Conservation (phyloP, 2,113 vertebrate species). For the Tor tambroides region DNA sequence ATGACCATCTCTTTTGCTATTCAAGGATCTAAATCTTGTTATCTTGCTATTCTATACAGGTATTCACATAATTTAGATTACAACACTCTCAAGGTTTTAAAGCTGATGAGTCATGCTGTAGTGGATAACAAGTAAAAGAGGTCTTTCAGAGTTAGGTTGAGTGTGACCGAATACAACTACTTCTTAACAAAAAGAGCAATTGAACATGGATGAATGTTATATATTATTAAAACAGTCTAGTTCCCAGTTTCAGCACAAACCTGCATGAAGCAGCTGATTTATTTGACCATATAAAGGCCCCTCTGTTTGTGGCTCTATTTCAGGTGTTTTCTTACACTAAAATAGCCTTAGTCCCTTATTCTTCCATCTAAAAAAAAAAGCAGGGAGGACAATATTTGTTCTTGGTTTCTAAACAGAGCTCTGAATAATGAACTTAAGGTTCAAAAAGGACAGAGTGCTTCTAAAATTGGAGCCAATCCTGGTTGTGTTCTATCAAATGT, state of each 20-base stretch:
- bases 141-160: not conserved
- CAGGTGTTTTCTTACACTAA: not conserved
- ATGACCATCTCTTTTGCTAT: not conserved
- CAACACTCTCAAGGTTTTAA: not conserved
- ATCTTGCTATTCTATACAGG: not conserved
- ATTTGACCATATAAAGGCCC: not conserved
- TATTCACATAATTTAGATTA: not conserved
- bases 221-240: not conserved
- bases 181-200: not conserved
- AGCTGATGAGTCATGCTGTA: not conserved
- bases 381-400: not conserved
- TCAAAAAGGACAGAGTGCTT: not conserved
- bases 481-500: not conserved
- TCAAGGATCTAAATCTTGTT: not conserved
- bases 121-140: not conserved
- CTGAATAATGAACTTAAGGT: not conserved
- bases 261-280: not conserved
- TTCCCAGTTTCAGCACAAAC: not conserved
- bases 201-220: not conserved
- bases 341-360: not conserved
- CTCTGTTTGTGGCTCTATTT: not conserved
- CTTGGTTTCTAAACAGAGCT: not conserved
- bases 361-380: not conserved
- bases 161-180: not conserved
- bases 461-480: slow-evolving; percentile 2